These are phyloP conservation scores for Diglossa cyanea DNA, from an alignment of 2,797 vertebrate genomes.

Conservation along the genomic window DNA sequence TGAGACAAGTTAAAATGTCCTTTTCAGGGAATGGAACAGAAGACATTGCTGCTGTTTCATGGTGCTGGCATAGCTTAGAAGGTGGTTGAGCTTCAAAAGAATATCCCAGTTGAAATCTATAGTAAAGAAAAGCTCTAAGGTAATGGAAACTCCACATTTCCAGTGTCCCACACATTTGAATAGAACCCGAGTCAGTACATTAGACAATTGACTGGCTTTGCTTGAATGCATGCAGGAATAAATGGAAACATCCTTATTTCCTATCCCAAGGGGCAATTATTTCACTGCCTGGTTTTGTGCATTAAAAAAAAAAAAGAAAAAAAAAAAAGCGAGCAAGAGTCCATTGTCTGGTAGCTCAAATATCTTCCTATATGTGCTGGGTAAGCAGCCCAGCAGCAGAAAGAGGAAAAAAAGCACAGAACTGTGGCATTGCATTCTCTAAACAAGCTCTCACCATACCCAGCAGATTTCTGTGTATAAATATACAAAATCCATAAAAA, in stretches of 20 bases:
- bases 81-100: background rate
- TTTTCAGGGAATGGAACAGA: background rate
- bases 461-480: background rate
- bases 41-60: background rate
- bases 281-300: constrained; percentile 7
- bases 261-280: constrained; percentile 65
- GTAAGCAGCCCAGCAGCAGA: background rate
- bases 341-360: constrained; percentile 31
- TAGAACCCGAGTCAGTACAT: constrained; percentile 9
- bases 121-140: constrained; percentile 24
- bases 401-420: background rate
- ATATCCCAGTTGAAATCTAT: background rate
- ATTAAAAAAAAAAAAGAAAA: background rate
- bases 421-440: background rate
- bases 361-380: background rate
- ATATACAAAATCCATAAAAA: background rate
- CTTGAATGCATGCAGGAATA: constrained; percentile 6
- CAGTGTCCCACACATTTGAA: background rate
- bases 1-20: background rate
- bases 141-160: background rate
- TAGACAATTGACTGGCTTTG: constrained; percentile 40
- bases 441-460: background rate
- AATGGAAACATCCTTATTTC: constrained; percentile 53
- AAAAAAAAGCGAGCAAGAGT: background rate
- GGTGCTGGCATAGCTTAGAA: background rate